Conservation (phyloP, 2,113 vertebrate genomes). For the Anhinga rufa region DNA sequence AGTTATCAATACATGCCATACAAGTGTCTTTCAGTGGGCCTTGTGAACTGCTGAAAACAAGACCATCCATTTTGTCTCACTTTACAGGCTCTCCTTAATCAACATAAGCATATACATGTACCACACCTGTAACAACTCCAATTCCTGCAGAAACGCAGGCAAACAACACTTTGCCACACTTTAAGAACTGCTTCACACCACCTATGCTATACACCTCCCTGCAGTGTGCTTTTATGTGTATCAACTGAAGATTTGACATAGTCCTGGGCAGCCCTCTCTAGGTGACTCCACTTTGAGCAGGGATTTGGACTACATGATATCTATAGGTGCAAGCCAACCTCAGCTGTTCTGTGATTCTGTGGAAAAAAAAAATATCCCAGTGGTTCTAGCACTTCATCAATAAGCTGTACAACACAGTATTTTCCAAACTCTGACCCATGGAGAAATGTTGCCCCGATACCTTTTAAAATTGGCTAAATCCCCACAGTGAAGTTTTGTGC, state of each 20-base stretch:
- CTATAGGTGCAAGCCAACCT: background rate
- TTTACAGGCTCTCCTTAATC: background rate
- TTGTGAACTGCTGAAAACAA: background rate
- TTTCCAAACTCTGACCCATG: background rate
- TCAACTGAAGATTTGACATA: background rate
- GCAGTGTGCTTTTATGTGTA: background rate
- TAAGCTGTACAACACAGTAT: background rate
- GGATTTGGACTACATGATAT: background rate
- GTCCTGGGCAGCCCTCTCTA: background rate
- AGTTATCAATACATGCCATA: background rate
- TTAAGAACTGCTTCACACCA: background rate
- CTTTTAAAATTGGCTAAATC: background rate
- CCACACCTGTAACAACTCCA: background rate
- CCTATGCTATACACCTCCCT: background rate
- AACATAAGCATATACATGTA: background rate
- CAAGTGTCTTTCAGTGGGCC: rapidly evolving
- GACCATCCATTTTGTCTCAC: background rate
- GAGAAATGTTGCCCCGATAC: background rate
- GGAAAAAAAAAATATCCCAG: background rate
- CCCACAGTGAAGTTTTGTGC: background rate
- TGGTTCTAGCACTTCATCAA: background rate
- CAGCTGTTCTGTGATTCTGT: background rate
- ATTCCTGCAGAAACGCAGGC: background rate
- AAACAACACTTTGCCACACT: background rate
- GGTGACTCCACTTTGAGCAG: background rate